phyloP scores from a whole-genome alignment of 1,140 invertebrate genomes.

The Mycetomoellerius zeteki region DNA sequence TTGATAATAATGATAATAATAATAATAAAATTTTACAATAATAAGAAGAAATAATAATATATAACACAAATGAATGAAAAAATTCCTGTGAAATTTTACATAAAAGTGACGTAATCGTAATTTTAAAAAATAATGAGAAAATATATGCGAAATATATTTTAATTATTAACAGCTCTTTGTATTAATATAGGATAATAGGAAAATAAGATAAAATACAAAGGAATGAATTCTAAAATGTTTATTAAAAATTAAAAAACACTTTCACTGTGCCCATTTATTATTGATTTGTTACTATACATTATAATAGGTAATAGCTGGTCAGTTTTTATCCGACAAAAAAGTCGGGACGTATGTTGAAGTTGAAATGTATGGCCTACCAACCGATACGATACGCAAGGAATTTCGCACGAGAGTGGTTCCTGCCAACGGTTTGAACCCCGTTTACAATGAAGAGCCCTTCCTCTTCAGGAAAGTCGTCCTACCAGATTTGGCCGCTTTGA shows the following conservation, averaged over 20 bases:
- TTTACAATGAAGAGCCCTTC: slow-evolving; percentile 99
- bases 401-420: slow-evolving; percentile 98
- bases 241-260: not conserved
- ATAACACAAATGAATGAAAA: no score
- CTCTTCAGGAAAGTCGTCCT: slow-evolving; percentile 99
- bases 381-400: slow-evolving; percentile 99
- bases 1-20: not conserved
- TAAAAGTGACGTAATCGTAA: not conserved
- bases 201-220: not conserved
- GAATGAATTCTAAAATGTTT: not conserved
- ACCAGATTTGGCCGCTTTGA: slow-evolving; percentile 98
- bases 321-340: slow-evolving; percentile 99
- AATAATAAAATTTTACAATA: not conserved
- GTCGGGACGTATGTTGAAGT: slow-evolving; percentile 99
- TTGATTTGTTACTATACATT: not conserved
- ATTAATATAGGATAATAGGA: not conserved
- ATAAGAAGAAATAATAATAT: no score
- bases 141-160: not conserved
- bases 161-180: not conserved
- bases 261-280: not conserved
- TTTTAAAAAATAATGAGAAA: not conserved
- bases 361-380: slow-evolving; percentile 99
- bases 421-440: slow-evolving; percentile 98
- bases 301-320: slow-evolving; percentile 98
- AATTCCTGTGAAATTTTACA: no score